phyloP scores from a whole-genome alignment of 2,888 invertebrate species.

The Meloe dianella region DNA sequence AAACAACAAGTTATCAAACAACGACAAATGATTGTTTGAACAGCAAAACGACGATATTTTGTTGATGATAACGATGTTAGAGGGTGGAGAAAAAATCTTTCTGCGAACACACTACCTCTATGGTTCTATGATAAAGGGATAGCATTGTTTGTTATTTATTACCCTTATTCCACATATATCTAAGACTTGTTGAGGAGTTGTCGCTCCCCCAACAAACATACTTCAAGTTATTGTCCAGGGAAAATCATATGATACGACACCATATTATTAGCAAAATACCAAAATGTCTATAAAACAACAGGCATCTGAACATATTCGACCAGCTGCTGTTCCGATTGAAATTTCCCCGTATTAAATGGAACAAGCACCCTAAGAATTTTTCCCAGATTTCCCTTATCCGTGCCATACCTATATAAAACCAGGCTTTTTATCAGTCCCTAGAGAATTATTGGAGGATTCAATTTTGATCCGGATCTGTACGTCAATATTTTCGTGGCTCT shows the following conservation, averaged over 20 bases:
- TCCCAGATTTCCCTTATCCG: neutral
- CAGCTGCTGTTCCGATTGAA: conserved; percentile 12
- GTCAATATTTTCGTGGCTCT: neutral
- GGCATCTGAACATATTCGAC: neutral
- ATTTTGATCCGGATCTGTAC: conserved; percentile 23
- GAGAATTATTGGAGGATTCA: conserved; percentile 29
- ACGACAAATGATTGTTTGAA: neutral
- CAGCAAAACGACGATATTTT: too few relatives aligned
- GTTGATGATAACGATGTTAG: too few relatives aligned
- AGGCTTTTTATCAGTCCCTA: conserved; percentile 30
- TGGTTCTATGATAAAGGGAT: conserved; percentile 11
- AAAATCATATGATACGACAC: neutral
- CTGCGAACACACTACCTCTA: neutral
- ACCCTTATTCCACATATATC: conserved; percentile 16
- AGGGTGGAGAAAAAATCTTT: too few relatives aligned
- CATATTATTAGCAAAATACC: conserved; percentile 17
- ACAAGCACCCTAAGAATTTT: neutral
- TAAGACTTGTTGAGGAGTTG: conserved; percentile 28
- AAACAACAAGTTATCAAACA: neutral
- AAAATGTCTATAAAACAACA: conserved; percentile 7
- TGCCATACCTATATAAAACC: conserved; percentile 21
- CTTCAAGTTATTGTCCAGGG: conserved; percentile 21
- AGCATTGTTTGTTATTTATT: conserved; percentile 26
- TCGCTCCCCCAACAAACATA: conserved; percentile 12
- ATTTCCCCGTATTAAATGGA: too few relatives aligned